Conservation (phyloP, 2,113 vertebrate genomes). For the Phyllostomus hastatus region DNA sequence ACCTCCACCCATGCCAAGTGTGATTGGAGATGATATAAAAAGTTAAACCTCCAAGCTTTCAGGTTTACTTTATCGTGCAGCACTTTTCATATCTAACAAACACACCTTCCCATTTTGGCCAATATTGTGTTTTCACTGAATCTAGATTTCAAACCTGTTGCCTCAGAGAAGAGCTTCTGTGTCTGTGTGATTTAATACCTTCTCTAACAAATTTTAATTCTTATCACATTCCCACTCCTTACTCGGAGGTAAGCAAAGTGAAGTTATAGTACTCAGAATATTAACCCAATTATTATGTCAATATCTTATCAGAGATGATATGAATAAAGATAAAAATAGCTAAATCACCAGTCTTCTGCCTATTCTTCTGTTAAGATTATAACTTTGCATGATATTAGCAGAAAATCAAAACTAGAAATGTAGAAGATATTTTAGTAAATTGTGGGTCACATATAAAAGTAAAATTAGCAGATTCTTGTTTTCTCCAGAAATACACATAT, state of each 20-base stretch:
- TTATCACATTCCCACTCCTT: not conserved
- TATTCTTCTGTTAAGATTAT: not conserved
- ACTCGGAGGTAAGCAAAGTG: not conserved
- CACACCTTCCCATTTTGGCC: not conserved
- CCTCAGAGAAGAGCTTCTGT: not conserved
- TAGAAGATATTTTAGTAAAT: slow-evolving; percentile 21
- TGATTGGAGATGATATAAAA: not conserved
- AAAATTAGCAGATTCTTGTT: not conserved
- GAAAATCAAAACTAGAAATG: not conserved
- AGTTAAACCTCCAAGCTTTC: not conserved
- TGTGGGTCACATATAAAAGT: not conserved
- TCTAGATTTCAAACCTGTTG: not conserved
- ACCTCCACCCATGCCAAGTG: not conserved
- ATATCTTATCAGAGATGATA: not conserved
- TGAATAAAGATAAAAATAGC: slow-evolving; percentile 21
- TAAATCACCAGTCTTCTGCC: not conserved
- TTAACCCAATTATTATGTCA: not conserved
- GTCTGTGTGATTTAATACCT: not conserved
- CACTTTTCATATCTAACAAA: not conserved
- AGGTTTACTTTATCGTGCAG: not conserved
- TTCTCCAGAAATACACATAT: not conserved
- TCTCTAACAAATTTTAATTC: not conserved
- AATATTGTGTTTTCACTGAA: not conserved
- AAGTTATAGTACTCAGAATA: not conserved
- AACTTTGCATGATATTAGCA: slow-evolving; percentile 1